phyloP scores from a whole-genome alignment of 2,888 invertebrate genomes.

The Cephalotes varians region DNA sequence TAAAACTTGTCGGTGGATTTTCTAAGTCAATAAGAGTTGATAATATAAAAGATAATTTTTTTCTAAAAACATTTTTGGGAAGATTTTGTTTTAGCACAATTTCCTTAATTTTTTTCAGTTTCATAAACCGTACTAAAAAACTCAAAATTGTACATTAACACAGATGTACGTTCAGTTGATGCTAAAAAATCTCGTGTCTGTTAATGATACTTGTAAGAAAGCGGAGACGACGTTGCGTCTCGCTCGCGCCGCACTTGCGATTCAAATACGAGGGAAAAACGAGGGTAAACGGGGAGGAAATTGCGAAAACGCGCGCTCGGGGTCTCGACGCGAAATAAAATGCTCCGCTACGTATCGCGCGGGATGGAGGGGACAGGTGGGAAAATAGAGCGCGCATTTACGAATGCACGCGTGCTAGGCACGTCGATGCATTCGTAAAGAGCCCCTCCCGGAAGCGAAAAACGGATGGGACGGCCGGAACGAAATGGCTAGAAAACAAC shows the following conservation, averaged over 20 bases:
- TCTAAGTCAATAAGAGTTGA: background rate
- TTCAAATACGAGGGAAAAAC: background rate
- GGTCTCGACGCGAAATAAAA: constrained; percentile 52
- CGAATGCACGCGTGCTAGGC: constrained; percentile 39
- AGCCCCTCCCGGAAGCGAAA: constrained; percentile 13
- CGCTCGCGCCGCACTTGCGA: background rate
- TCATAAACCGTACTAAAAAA: background rate
- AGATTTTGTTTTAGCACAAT: background rate
- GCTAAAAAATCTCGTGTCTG: background rate
- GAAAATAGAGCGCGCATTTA: constrained; percentile 70
- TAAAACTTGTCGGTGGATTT: background rate
- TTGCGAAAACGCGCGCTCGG: background rate
- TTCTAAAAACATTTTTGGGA: background rate
- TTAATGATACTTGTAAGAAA: background rate
- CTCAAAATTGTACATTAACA: background rate
- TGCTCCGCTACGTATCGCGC: constrained; percentile 47
- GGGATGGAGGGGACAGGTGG: constrained; percentile 37
- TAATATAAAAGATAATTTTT: background rate
- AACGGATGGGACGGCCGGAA: constrained; percentile 19
- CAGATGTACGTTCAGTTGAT: background rate
- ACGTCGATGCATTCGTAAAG: constrained; percentile 43
- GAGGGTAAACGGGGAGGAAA: background rate
- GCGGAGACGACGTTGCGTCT: background rate
- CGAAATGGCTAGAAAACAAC: constrained; percentile 42
- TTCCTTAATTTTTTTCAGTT: background rate